Evolutionary conservation across 2,888 invertebrate genomes (phyloP).

Genomic region (Bembecia ichneumoniformis): DNA sequence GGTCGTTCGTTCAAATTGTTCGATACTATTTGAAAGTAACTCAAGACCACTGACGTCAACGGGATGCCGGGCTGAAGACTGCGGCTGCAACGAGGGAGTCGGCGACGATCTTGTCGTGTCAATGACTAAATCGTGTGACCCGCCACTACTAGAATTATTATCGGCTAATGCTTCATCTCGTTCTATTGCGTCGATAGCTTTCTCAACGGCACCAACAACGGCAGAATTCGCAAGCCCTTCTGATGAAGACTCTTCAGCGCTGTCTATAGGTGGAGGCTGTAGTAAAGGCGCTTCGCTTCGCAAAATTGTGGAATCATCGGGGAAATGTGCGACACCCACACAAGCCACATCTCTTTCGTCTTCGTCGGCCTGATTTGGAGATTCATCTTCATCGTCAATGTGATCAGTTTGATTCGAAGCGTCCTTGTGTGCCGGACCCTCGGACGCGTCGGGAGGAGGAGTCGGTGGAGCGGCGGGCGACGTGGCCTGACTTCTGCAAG

Average conservation of each 20-base stretch:
- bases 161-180: constrained; percentile 47
- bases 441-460: constrained; percentile 65
- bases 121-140: constrained; percentile 59
- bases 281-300: constrained; percentile 26
- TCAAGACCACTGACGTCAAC: constrained; percentile 87
- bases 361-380: constrained; percentile 58
- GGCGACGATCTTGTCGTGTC: constrained; percentile 48
- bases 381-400: constrained; percentile 78
- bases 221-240: constrained; percentile 40
- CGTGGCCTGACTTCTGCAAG: constrained; percentile 69
- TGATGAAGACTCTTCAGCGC: constrained; percentile 55
- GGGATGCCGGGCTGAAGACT: constrained; percentile 24
- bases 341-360: constrained; percentile 61
- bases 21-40: constrained; percentile 87
- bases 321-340: constrained; percentile 60
- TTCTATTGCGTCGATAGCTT: constrained; percentile 56
- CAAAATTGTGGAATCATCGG: constrained; percentile 35
- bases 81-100: constrained; percentile 8
- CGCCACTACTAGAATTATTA: constrained; percentile 58
- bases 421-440: constrained; percentile 79
- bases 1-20: constrained; percentile 77
- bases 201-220: constrained; percentile 50
- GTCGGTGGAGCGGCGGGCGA: constrained; percentile 75
- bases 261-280: constrained; percentile 37
- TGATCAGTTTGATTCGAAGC: constrained; percentile 89